These are phyloP conservation scores for Thera britannica DNA, from an alignment of 2,888 invertebrate species.

Conservation along the genomic window DNA sequence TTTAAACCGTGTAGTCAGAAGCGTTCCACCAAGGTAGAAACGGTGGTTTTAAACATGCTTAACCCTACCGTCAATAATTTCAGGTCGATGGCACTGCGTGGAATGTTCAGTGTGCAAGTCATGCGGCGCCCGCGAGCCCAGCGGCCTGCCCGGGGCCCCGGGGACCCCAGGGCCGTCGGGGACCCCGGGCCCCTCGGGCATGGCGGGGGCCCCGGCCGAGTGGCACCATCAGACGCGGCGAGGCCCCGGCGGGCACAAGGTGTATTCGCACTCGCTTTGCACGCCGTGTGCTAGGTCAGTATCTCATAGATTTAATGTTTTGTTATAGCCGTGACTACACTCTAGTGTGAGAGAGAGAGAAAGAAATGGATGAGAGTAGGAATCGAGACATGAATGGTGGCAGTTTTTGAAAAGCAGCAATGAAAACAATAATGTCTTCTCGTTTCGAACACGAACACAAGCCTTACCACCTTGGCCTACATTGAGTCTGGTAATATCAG, in stretches of 20 bases:
- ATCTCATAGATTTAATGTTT: conserved; percentile 14
- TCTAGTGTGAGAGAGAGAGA: conserved; percentile 10
- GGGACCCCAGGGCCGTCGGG: conserved; percentile 11
- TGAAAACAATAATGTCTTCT: too few species aligned
- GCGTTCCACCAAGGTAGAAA: too few species aligned
- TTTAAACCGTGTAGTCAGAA: too few species aligned
- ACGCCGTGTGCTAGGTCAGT: conserved; percentile 88
- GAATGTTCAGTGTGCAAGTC: conserved; percentile 90
- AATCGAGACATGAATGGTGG: neutral
- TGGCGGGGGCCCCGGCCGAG: conserved; percentile 41
- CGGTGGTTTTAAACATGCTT: too few species aligned
- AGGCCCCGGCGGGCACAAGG: conserved; percentile 78
- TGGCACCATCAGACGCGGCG: conserved; percentile 83
- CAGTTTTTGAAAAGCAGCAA: neutral
- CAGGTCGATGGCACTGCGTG: conserved; percentile 94
- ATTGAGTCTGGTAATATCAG: too few species aligned
- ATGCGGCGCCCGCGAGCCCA: conserved; percentile 79
- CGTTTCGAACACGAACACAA: too few species aligned
- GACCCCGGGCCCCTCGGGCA: conserved; percentile 23
- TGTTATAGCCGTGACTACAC: conserved; percentile 10
- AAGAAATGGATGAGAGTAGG: neutral
- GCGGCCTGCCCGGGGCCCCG: conserved; percentile 14
- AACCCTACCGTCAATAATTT: conserved; percentile 7
- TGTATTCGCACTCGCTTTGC: conserved; percentile 87
- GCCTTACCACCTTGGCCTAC: too few species aligned